phyloP scores from a whole-genome alignment of 2,113 vertebrate genomes.

The Hypocryptadius cinnamomeus region DNA sequence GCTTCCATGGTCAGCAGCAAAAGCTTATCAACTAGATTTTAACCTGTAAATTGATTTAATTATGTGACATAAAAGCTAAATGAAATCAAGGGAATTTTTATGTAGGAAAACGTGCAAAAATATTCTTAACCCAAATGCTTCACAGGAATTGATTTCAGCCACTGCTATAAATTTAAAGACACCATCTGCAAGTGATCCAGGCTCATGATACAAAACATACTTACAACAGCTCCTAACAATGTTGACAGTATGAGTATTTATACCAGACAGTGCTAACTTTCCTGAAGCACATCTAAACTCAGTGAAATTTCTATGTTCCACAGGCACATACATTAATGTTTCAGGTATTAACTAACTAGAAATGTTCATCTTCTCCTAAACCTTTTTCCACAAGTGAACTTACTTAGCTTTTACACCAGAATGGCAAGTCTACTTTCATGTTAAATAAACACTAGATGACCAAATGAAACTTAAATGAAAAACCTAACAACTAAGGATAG shows the following conservation, averaged over 20 bases:
- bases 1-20: conserved; percentile 28
- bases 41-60: neutral
- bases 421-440: neutral
- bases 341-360: neutral
- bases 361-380: neutral
- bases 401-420: neutral
- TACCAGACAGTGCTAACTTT: neutral
- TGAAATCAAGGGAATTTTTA: neutral
- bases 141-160: neutral
- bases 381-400: neutral
- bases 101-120: neutral
- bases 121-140: neutral
- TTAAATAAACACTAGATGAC: neutral
- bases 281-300: neutral
- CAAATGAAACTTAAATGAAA: neutral
- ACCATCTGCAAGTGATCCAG: neutral
- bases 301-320: neutral
- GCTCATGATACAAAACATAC: neutral
- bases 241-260: neutral
- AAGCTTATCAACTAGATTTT: neutral
- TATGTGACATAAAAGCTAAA: neutral
- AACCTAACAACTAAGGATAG: neutral
- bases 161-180: neutral
- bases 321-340: neutral
- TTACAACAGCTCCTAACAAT: neutral